Evolutionary conservation across 2,113 vertebrate species (phyloP).

Genomic region (Cepphus grylle): DNA sequence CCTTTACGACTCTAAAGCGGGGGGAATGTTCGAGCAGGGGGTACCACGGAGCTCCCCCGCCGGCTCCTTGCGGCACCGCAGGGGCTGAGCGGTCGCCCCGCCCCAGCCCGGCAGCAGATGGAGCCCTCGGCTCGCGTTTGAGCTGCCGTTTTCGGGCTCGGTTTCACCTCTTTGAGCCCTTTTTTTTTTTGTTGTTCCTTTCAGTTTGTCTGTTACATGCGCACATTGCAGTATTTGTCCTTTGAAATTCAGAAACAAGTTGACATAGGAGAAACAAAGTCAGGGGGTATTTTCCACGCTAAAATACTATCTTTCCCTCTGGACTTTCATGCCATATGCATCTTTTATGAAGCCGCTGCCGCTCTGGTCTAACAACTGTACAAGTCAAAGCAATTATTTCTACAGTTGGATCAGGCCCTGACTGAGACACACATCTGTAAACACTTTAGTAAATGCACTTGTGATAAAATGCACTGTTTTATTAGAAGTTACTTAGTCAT

Average conservation of each 20-base stretch:
- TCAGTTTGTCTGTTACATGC: fast-evolving
- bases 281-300: neutral
- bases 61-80: neutral
- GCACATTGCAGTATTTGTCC: too few species aligned
- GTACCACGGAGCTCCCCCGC: too few species aligned
- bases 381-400: neutral
- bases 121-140: slow-evolving; percentile 49
- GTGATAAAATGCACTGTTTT: neutral
- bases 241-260: neutral
- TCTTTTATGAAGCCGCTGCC: neutral
- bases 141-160: fast-evolving
- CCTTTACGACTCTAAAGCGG: neutral
- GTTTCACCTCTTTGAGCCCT: fast-evolving
- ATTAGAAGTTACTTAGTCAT: neutral
- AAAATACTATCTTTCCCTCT: neutral
- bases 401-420: neutral
- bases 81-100: neutral
- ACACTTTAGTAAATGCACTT: neutral
- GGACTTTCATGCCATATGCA: fast-evolving
- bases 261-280: neutral
- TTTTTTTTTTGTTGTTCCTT: neutral
- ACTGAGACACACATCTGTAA: neutral
- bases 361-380: neutral
- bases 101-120: slow-evolving; percentile 46
- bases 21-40: fast-evolving